Evolutionary conservation across 1,140 invertebrate genomes (phyloP).

Genomic region (Bactericera cockerelli): DNA sequence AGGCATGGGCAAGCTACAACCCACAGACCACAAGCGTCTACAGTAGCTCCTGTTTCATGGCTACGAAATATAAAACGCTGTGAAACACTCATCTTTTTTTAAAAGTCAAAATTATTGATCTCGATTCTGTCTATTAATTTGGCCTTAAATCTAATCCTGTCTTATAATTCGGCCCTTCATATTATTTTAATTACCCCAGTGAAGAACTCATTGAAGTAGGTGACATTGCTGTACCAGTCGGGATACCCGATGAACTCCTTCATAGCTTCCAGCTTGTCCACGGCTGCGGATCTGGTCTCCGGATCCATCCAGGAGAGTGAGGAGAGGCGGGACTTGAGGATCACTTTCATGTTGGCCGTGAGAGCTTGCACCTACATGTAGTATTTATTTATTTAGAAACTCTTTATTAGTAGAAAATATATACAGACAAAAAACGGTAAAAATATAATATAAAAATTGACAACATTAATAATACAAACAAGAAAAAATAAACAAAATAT

Average conservation of each 20-base stretch:
- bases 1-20: too few species aligned
- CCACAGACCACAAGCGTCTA: too few species aligned
- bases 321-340: slow-evolving; percentile 37
- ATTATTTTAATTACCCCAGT: slow-evolving; percentile 29
- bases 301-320: slow-evolving; percentile 45
- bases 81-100: too few species aligned
- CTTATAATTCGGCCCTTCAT: too few species aligned
- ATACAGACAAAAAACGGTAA: background rate
- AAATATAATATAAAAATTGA: background rate
- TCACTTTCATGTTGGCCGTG: slow-evolving; percentile 37
- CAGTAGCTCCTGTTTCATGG: too few species aligned
- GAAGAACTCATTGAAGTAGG: slow-evolving; percentile 32
- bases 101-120: too few species aligned
- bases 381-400: background rate
- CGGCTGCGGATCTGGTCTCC: slow-evolving; percentile 35
- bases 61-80: too few species aligned
- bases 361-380: slow-evolving; percentile 30
- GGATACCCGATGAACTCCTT: slow-evolving; percentile 48
- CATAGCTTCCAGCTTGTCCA: slow-evolving; percentile 41
- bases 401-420: background rate
- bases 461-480: too few species aligned
- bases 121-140: too few species aligned
- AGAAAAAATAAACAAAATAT: too few species aligned
- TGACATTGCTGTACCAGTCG: slow-evolving; percentile 39
- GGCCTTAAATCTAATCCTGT: too few species aligned